Base-by-base conservation (phyloP, 2,797 vertebrate genomes). In the Leucoraja ocellata region DNA sequence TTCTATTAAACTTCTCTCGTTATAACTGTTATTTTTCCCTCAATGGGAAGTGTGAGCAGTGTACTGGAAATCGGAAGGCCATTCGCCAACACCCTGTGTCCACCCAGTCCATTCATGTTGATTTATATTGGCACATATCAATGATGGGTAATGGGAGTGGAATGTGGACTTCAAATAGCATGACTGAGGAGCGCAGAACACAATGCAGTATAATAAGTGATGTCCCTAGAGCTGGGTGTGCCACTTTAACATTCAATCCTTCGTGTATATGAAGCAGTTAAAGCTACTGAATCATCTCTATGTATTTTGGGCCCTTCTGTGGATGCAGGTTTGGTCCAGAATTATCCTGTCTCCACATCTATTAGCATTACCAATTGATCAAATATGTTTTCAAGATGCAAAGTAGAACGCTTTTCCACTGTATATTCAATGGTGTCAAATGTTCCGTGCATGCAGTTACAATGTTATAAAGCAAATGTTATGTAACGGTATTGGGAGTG, bases 71-170 rank as follows among this genome's bases (percentile, higher is more conserved):
- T 76, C 21, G 71, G 71, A 92, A 28, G 73, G 36, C 4, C 71
- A 54, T 92, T 73, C 32, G 73, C 25, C 25, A 7, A 74, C 32
- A 28, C 25, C 10, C 90, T 92, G 90, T 39, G 13, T 74, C 90
- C 90, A 91, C 90, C 65, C 90, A 90, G 86, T 36, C n/a, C n/a
- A 36, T 68, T 90, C 86, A 71, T 46, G 11, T 91, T 46, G 90
- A 71, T 76, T 92, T 74, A 76, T 46, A 58, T 92, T 92, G 90
- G 90, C 90, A 16, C 76, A 28, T 74, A 71, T 76, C 71, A 54
- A 39, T 74, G 90, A 76, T 92, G 90, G 90, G 73, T 92, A 76
- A 74, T 92, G 71, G 46, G 36, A 92, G 90, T 54, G 71, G 90
- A 92, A 73, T 74, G 90, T 76, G 46, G 90, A 92, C 39, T 46